Conservation (phyloP, 2,113 vertebrate genomes). For the Pelecanus crispus region DNA sequence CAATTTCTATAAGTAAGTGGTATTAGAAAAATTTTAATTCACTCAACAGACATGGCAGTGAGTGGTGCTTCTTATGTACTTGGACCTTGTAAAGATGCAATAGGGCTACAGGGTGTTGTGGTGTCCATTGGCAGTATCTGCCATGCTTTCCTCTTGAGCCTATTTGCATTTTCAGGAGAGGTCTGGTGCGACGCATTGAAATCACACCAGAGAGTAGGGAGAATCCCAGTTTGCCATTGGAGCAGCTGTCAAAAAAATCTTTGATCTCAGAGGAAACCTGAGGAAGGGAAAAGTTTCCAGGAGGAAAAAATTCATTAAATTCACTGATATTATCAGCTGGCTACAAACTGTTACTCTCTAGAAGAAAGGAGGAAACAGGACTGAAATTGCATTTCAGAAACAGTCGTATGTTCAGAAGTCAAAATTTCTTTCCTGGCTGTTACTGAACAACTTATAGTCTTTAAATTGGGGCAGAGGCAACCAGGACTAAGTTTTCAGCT, state of each 20-base stretch:
- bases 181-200: accelerated
- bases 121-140: background rate
- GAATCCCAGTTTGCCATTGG: background rate
- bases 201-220: background rate
- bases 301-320: background rate
- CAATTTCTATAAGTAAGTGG: background rate
- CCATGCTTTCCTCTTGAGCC: background rate
- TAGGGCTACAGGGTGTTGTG: background rate
- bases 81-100: background rate
- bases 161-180: background rate
- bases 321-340: background rate
- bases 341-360: background rate
- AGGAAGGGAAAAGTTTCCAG: background rate
- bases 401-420: background rate
- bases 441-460: background rate
- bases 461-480: background rate
- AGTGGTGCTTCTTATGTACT: background rate
- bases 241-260: background rate
- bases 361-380: background rate
- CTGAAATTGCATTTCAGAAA: background rate
- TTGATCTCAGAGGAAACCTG: background rate
- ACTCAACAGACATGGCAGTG: background rate
- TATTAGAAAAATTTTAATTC: background rate
- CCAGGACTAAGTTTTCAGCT: background rate
- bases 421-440: background rate